Conservation (phyloP, 2,113 vertebrate genomes). For the Varanus komodoensis region DNA sequence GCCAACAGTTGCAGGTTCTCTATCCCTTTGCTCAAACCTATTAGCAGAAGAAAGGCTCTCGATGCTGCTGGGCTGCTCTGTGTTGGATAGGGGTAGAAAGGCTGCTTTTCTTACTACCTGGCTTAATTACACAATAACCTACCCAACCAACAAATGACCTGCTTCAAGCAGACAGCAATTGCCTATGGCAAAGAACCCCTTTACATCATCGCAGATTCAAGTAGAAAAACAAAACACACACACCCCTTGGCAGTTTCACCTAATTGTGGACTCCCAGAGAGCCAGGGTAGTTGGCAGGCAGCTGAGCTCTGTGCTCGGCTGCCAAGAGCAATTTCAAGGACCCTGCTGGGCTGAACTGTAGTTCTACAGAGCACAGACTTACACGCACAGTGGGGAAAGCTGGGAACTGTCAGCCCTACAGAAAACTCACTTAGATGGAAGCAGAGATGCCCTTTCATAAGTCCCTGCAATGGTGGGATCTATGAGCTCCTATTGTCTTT, state of each 20-base stretch:
- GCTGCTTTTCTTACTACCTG: not conserved
- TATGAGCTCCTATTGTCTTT: not conserved
- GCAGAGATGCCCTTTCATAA: not conserved
- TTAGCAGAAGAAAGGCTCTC: not conserved
- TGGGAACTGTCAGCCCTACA: not conserved
- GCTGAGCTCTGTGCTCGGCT: not conserved
- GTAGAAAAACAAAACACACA: not conserved
- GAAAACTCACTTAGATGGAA: not conserved
- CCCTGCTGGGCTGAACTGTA: constrained; percentile 16
- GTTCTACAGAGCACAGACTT: not conserved
- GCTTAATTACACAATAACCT: constrained; percentile 1
- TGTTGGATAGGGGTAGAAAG: not conserved
- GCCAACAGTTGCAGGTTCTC: too few relatives aligned
- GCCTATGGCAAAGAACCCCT: constrained; percentile 1
- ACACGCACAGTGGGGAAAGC: not conserved
- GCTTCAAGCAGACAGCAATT: constrained; percentile 3
- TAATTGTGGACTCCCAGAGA: not conserved
- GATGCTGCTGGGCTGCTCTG: not conserved
- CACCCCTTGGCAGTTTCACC: constrained; percentile 2
- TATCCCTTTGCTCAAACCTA: not conserved
- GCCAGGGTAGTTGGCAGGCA: not conserved
- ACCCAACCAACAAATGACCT: not conserved
- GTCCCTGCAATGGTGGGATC: not conserved
- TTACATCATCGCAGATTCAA: constrained; percentile 6
- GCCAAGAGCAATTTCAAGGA: constrained; percentile 3